These are phyloP conservation scores for Acrobasis consociella DNA, from an alignment of 2,888 invertebrate species.

Conservation along the genomic window DNA sequence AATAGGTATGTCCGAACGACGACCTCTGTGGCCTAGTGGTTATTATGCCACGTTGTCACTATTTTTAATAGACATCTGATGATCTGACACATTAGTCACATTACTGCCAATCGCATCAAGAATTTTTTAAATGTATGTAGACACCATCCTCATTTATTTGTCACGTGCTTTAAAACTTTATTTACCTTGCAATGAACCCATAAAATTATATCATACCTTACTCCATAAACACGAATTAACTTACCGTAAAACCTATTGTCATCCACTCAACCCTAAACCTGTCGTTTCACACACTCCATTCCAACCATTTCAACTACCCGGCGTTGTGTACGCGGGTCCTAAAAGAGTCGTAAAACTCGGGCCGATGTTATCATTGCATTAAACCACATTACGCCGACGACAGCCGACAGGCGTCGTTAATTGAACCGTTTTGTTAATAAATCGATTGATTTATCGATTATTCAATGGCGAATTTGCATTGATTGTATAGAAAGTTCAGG, in stretches of 20 bases:
- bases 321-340: conserved; percentile 26
- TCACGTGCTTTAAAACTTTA: too few species aligned
- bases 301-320: not conserved
- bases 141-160: too few species aligned
- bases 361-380: conserved; percentile 29
- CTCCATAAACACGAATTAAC: conserved; percentile 12
- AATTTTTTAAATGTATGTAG: too few species aligned
- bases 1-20: too few species aligned
- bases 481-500: not conserved
- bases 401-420: conserved; percentile 29
- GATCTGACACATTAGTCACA: too few species aligned
- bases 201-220: not conserved
- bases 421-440: conserved; percentile 41
- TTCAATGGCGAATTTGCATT: conserved; percentile 4
- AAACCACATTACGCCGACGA: conserved; percentile 28
- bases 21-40: too few species aligned
- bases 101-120: too few species aligned
- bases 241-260: conserved; percentile 9
- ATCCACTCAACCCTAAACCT: conserved; percentile 19
- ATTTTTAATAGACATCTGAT: too few species aligned
- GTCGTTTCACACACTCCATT: conserved; percentile 17
- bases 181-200: not conserved
- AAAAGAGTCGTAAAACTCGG: conserved; percentile 29
- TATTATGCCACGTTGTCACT: too few species aligned
- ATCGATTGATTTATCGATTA: conserved; percentile 25